Evolutionary conservation across 2,113 vertebrate genomes (phyloP), one percentile per base, ranked within the genome.

Genomic region (Carlito syrichta): DNA sequence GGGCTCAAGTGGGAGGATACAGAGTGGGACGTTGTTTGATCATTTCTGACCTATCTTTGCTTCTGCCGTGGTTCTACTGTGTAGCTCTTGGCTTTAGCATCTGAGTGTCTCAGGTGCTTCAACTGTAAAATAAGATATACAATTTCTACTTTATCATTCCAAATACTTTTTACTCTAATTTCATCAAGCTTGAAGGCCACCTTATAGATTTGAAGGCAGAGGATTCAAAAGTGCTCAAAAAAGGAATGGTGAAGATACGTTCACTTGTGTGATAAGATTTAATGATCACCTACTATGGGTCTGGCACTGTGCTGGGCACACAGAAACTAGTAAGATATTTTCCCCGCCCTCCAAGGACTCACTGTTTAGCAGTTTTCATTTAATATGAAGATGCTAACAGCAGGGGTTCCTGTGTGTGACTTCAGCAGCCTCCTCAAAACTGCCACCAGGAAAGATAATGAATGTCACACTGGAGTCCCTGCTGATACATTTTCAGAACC

Each of bases 391-490:
- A 73, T 17, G 40, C 30, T 30, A 19, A 87, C 2, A 43, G 16
- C 20, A 96, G 77, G 91, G 23, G 30, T 40, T 69, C 74, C 7
- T 32, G 38, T 92, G 48, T 92, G 83, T 76, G 66, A 76, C 30
- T 85, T 56, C 16, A 54, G 38, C 16, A 45, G 13, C 38, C 82
- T 84, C 56, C 38, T 50, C 25, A 16, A 76, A 17, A 85, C 13
- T 27, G 66, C 58, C 74, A 19, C 0, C 0, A 27, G 71, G n/a
- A 83, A 58, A 69, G 52, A 23, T 4, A 50, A 76, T 1, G n/a
- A 40, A 88, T 43, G 76, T n/a, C 79, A 62, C 38, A 27, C 30
- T 5, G 22, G 79, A 90, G 17, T 40, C 25, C 0, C 40, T 16
- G 45, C 13, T 20, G 30, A 73, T 74, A 74, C 83, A 63, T 43